phyloP scores from a whole-genome alignment of 2,888 invertebrate species.

The Netelia fuscicornis region DNA sequence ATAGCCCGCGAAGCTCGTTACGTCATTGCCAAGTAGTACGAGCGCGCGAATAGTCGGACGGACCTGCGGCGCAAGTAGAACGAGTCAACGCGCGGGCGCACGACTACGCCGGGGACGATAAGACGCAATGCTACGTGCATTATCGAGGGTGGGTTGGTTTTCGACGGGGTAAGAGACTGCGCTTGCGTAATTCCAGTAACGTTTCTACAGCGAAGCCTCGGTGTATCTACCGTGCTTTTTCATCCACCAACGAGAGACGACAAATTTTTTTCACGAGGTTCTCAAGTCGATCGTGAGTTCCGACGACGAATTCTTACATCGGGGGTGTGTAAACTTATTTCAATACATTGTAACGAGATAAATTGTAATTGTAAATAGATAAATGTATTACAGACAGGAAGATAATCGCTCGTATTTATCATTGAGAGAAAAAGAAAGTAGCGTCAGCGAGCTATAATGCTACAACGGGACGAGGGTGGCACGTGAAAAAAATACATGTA shows the following conservation, averaged over 20 bases:
- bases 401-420: background rate
- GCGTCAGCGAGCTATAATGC: conserved; percentile 54
- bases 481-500: conserved; percentile 61
- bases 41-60: background rate
- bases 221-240: conserved; percentile 11
- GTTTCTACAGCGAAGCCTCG: conserved; percentile 18
- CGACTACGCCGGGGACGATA: conserved; percentile 6
- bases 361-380: background rate
- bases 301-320: background rate
- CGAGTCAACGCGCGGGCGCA: background rate
- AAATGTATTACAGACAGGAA: background rate
- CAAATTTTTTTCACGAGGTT: conserved; percentile 27
- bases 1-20: conserved; percentile 36
- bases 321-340: too few relatives aligned
- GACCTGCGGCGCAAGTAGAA: background rate
- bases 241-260: conserved; percentile 17
- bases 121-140: background rate
- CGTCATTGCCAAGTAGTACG: conserved; percentile 14
- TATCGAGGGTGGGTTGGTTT: conserved; percentile 29
- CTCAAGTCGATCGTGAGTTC: conserved; percentile 44
- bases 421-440: background rate
- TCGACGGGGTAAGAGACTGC: conserved; percentile 25
- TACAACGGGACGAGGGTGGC: conserved; percentile 54
- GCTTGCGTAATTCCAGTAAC: conserved; percentile 52
- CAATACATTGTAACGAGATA: too few relatives aligned